A percentile compares a stretch with the other conserved stretches of the same genome.
Conservation (phyloP, 2,888 invertebrate species). For the Monopis laevigella region DNA sequence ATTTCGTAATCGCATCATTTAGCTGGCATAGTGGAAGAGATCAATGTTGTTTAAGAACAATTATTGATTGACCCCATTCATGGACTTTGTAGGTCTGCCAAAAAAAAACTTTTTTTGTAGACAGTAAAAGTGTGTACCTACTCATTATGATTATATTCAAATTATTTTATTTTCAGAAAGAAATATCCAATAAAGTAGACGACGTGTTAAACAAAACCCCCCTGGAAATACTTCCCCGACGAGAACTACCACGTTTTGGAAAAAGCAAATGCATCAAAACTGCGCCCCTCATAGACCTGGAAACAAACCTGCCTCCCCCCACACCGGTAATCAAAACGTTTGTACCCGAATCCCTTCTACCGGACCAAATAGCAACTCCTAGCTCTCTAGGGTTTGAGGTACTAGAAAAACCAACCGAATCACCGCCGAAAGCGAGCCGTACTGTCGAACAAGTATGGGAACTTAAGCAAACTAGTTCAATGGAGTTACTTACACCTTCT, state of each 20-base stretch:
- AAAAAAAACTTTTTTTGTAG: no score
- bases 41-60: no score
- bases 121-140: no score
- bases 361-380: constrained; percentile 26
- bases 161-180: constrained; percentile 67
- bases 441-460: constrained; percentile 37
- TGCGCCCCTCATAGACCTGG: constrained; percentile 39
- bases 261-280: constrained; percentile 32
- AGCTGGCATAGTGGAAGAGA: no score
- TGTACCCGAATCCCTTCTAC: background rate
- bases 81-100: no score
- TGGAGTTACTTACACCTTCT: constrained; percentile 69
- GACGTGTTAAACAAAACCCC: constrained; percentile 80
- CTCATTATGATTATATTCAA: no score
- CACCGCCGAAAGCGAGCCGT: constrained; percentile 38
- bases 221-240: constrained; percentile 59
- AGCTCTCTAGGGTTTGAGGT: constrained; percentile 42
- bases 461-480: constrained; percentile 41
- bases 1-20: no score
- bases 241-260: constrained; percentile 41
- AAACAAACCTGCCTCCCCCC: constrained; percentile 6
- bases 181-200: constrained; percentile 77
- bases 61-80: no score
- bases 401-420: constrained; percentile 38
- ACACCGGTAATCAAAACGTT: constrained; percentile 14